Evolutionary conservation across 2,113 vertebrate genomes (phyloP), one percentile per base, ranked within the genome.

Genomic region (Mustela lutreola): DNA sequence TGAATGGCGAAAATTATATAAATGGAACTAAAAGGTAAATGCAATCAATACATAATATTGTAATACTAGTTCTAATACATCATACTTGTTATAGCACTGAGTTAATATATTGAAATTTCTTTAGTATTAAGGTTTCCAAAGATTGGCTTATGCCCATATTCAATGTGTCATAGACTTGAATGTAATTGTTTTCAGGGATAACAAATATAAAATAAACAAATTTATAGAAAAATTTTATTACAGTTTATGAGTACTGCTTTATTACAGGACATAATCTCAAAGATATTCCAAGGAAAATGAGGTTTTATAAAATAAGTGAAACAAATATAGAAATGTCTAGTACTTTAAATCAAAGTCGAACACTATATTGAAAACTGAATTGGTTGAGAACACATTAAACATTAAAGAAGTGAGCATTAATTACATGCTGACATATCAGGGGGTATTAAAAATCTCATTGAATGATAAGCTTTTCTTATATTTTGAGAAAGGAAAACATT

Each of bases 21-120:
- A 95, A 84, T 93, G 14, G 31, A 93, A 89, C 31, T 58, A 87
- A 86, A 91, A 89, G 93, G 87, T 92, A 79, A 78, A 93, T 71
- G 8, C 8, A 87, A 65, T 82, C 78, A 93, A 89, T 79, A 85
- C 26, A 58, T 36, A 70, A 12, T 96, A 65, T 67, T 81, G 22
- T 88, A 83, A 80, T 31, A 63, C 4, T 19, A 63, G 24, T 39
- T 85, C 63, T 60, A 95, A 84, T 87, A 50, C 4, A 83, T 96
- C 65, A 94, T 48, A 71, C 9, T 89, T 97, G 73, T 36, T 94
- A 63, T 7, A 76, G 28, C 18, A 83, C n/a, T 81, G 50, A 86
- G 16, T 87, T 26, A 86, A n/a, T 82, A 58, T 93, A 78, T 78
- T 93, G n/a, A 94, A 95, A 75, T 79, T 18, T 97, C 12, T 80